Conservation (phyloP, 2,113 vertebrate species). For the Strix aluco region DNA sequence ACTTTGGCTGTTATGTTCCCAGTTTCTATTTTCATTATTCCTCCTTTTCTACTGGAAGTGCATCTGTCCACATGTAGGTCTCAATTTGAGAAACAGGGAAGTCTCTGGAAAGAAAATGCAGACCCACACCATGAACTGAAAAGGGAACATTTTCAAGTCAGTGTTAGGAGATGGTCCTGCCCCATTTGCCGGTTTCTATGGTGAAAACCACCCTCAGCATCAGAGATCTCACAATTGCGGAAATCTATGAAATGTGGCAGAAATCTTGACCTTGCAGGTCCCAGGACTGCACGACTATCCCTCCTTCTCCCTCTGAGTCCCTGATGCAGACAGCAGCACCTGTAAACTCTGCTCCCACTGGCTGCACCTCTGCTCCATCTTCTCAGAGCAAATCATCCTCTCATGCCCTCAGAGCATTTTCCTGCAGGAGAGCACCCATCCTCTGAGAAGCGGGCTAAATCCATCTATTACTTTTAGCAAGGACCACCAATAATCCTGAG, state of each 20-base stretch:
- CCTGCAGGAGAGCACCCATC: neutral
- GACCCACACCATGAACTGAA: neutral
- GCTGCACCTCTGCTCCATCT: neutral
- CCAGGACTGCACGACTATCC: fast-evolving
- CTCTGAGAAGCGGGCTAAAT: neutral
- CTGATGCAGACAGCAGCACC: neutral
- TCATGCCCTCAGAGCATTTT: neutral
- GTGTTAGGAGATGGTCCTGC: neutral
- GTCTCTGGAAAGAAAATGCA: neutral
- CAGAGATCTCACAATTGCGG: fast-evolving
- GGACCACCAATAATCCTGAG: neutral
- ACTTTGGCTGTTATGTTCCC: neutral
- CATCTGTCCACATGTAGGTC: neutral
- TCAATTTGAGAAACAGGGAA: neutral
- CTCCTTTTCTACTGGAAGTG: neutral
- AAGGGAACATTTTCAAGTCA: neutral
- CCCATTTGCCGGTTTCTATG: neutral
- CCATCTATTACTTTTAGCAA: neutral
- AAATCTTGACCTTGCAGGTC: neutral
- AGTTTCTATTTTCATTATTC: neutral
- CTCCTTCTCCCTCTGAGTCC: neutral
- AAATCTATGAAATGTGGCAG: neutral
- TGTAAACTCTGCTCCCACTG: neutral
- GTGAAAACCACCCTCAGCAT: neutral
- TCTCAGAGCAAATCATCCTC: neutral